Evolutionary conservation across 2,888 invertebrate genomes (phyloP), one percentile per base, ranked within the genome.

Genomic region (Hedychridium roseum): DNA sequence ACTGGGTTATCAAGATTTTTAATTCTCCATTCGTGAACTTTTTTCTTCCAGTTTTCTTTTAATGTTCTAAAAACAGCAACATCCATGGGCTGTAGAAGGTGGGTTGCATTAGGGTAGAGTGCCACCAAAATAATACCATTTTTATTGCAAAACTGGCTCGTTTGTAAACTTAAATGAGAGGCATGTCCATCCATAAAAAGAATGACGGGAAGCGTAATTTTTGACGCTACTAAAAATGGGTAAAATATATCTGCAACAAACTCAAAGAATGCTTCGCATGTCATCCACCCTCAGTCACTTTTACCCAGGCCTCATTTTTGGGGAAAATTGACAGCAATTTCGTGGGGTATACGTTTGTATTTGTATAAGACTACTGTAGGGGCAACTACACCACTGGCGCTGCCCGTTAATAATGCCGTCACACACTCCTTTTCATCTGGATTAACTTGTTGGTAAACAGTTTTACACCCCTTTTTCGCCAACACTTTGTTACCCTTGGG

Each of bases 251-350:
- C 70, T 12, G 68, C 57, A 12, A 75, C 60, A 50, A 62, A 75
- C 57, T 78, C 71, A 53, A 51, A 75, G 56, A 78, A 76, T 12
- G 61, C 59, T 45, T 68, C 70, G 5, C 64, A 48, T 6, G 69
- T 75, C 77, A 73, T 81, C 80, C 78, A 79, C 2, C 75, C 78
- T 41, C 54, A 66, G 14, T 77, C 75, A 15, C 68, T 68, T 54
- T 59, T 68, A 51, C 73, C 76, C 18, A 74, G 21, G 18, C 68
- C 68, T 75, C 76, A 79, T 15, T 46, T 56, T 51, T 54, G 17
- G 23, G 69, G 71, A 40, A 72, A 49, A 40, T 43, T 39, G 6
- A 14, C n/a, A 35, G 17, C 15, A 18, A 49, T 49, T 38, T 35
- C 21, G 14, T 32, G 30, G 1, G 43, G 38, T n/a, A 37, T 37